Evolutionary conservation across 1,140 invertebrate genomes (phyloP), one percentile per base, ranked within the genome.

Genomic region (Drosophila novamexicana): DNA sequence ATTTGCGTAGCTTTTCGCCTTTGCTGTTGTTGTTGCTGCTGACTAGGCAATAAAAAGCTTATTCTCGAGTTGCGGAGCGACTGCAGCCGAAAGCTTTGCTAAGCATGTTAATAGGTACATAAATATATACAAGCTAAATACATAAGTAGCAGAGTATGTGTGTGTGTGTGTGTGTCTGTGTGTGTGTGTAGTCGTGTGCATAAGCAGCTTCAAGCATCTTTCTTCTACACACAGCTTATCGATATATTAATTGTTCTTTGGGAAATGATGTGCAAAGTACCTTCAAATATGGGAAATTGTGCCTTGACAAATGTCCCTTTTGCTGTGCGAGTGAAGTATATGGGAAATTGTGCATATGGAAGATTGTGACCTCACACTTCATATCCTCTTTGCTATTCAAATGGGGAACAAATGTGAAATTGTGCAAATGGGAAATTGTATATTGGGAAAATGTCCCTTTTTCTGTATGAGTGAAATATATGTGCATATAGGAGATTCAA

Each of bases 1-100:
- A 67, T 84, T 80, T 83, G 72, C 64, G 57, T 67, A 78, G 79
- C 66, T 79, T 42, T 75, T 58, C 39, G 47, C 12, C 47, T 12
- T 36, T 49, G 14, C 7, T 36, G 14, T 36, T 53, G 18, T 67
- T 40, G 12, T 37, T 58, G 9, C 4, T 39, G 34, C 34, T 37
- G 34, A 47, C 68, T 57, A 63, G 59, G 29, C 61, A 37, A 50
- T 65, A 39, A 54, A 72, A 73, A 73, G 70, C 70, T 73, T 18
- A n/a, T 72, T 59, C 63, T 52, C 53, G 45, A 32, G 40, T 36
- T 22, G 47, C 47, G 47, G 22, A n/a, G 29, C 47, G 47, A 67
- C 39, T 73, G 70, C 70, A 73, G 56, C 44, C 49, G 42, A 61
- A 68, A 73, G 70, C 70, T 73, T 53, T 72, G 57, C 57, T 6